A percentile compares a stretch with the other conserved stretches of the same genome.
phyloP scores from a whole-genome alignment of 2,113 vertebrate species.

The Epinephelus moara region DNA sequence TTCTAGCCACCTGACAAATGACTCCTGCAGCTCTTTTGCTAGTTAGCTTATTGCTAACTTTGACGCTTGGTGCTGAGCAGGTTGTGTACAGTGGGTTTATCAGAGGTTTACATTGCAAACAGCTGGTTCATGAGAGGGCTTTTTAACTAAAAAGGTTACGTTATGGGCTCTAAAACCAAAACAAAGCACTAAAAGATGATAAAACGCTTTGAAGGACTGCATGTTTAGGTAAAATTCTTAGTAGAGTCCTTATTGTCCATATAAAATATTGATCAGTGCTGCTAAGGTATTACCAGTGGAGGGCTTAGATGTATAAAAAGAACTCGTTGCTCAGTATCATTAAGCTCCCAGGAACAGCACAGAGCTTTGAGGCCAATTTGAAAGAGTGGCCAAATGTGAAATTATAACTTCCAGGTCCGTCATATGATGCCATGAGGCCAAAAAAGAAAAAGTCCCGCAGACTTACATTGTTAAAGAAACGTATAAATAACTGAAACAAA shows the following conservation, averaged over 20 bases:
- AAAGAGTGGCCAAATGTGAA: too few species aligned
- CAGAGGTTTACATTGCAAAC: background rate
- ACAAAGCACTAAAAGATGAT: background rate
- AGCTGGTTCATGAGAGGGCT: background rate
- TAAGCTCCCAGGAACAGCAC: too few species aligned
- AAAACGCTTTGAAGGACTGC: background rate
- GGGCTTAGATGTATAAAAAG: too few species aligned
- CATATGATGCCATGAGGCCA: too few species aligned
- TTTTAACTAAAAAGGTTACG: background rate
- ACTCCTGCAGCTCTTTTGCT: background rate
- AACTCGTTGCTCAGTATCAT: too few species aligned
- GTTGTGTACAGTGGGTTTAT: background rate
- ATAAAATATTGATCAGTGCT: background rate
- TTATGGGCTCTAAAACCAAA: background rate
- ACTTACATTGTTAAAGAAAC: too few species aligned
- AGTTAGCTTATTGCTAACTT: background rate
- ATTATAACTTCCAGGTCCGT: too few species aligned
- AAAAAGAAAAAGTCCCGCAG: too few species aligned
- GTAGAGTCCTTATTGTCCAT: background rate
- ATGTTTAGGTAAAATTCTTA: background rate
- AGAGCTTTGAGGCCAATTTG: too few species aligned
- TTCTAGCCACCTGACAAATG: background rate
- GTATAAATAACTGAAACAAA: too few species aligned
- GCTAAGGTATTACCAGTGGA: background rate
- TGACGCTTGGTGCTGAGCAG: background rate